A percentile compares a stretch with the other conserved stretches of the same genome.
phyloP scores from a whole-genome alignment of 1,140 invertebrate genomes.

The Drosophila nebulosa region DNA sequence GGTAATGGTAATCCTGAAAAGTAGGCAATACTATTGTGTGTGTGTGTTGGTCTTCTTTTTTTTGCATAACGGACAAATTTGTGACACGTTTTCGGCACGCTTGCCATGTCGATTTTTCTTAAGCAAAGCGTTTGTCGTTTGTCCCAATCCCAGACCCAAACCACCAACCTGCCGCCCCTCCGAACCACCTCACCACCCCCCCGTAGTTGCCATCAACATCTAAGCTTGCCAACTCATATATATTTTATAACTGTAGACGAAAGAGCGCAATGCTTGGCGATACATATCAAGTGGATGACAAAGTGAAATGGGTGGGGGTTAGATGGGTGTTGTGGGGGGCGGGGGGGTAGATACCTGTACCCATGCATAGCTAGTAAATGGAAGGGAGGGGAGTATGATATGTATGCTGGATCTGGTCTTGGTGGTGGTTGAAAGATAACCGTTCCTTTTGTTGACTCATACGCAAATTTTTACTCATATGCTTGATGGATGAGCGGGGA shows the following conservation, averaged over 20 bases:
- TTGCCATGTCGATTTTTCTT: conserved; percentile 77
- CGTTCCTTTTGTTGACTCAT: conserved; percentile 68
- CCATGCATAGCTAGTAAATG: background rate
- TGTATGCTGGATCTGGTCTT: background rate
- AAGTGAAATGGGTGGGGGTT: background rate
- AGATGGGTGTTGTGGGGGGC: background rate
- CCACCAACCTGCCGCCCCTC: background rate
- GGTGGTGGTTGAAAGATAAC: conserved; percentile 70
- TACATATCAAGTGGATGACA: conserved; percentile 52
- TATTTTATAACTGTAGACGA: conserved; percentile 69
- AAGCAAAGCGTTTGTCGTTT: conserved; percentile 65
- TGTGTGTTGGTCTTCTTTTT: conserved; percentile 21
- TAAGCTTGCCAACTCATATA: conserved; percentile 54
- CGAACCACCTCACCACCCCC: background rate
- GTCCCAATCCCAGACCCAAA: conserved; percentile 15
- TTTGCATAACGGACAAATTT: conserved; percentile 56
- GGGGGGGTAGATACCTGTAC: conserved; percentile 46
- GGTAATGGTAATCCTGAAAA: conserved; percentile 60
- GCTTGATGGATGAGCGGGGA: conserved; percentile 2
- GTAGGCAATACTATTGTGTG: conserved; percentile 46
- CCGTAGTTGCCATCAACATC: background rate
- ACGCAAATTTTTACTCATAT: conserved; percentile 76
- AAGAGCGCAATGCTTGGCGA: conserved; percentile 35
- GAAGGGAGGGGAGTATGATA: background rate
- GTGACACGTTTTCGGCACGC: conserved; percentile 75